Percentiles rank a stretch among this genome's conserved stretches.
These are phyloP conservation scores for Phylloscopus collybita DNA, from an alignment of 2,797 vertebrate species.

Conservation along the genomic window DNA sequence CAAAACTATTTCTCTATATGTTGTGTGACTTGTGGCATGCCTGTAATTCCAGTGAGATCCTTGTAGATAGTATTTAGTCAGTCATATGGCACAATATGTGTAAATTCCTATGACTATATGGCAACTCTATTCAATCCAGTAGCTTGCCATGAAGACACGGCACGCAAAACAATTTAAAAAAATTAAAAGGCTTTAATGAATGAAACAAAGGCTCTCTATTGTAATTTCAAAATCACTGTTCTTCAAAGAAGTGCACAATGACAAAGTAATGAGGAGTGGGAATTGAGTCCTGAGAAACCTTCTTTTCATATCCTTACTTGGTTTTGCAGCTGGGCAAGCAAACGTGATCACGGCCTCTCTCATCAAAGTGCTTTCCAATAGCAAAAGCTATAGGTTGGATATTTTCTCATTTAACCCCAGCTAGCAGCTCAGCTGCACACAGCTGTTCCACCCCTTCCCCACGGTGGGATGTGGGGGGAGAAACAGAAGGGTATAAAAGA, in stretches of 20 bases:
- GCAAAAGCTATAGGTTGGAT: rapidly evolving
- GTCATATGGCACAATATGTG: not conserved
- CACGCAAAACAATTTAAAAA: not conserved
- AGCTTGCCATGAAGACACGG: not conserved
- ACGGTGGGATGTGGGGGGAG: not conserved
- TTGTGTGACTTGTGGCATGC: not conserved
- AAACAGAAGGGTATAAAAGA: not conserved
- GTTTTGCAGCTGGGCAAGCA: not conserved
- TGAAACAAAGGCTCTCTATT: not conserved
- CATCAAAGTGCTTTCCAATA: not conserved
- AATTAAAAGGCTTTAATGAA: not conserved
- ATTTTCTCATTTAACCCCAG: not conserved
- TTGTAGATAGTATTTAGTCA: not conserved
- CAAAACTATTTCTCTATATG: not conserved
- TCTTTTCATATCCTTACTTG: too few species aligned
- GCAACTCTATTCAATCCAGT: not conserved
- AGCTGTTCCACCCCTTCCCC: not conserved
- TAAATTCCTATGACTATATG: not conserved
- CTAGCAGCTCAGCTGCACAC: not conserved
- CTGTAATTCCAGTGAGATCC: not conserved
- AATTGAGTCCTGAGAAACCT: not conserved
- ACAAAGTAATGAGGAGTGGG: not conserved
- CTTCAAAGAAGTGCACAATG: not conserved
- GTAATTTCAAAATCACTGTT: not conserved
- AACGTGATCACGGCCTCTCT: rapidly evolving